Conservation (phyloP, 1,140 invertebrate species). For the Elymnias hypermnestra region DNA sequence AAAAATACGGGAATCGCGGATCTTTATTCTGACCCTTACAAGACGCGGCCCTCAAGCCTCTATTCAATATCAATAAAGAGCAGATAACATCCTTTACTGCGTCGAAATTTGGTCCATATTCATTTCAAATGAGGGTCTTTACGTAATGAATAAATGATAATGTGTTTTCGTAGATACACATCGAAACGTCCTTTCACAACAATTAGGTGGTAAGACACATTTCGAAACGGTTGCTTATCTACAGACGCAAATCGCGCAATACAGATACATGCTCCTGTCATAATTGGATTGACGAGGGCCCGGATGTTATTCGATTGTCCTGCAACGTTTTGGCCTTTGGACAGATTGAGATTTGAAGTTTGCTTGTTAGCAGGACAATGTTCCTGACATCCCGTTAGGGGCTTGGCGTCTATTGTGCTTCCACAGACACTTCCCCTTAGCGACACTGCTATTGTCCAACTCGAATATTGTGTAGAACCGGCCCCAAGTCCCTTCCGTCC, state of each 20-base stretch:
- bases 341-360: constrained; percentile 39
- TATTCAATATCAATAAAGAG: constrained; percentile 33
- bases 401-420: constrained; percentile 26
- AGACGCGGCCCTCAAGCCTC: constrained; percentile 30
- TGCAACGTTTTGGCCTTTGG: constrained; percentile 36
- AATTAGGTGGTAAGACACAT: constrained; percentile 21
- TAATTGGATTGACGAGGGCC: constrained; percentile 54
- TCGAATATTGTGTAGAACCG: constrained; percentile 43
- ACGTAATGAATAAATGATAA: constrained; percentile 29
- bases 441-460: constrained; percentile 40
- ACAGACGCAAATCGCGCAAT: constrained; percentile 23
- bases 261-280: constrained; percentile 32
- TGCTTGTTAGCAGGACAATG: constrained; percentile 37
- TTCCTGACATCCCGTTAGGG: constrained; percentile 33
- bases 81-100: constrained; percentile 40
- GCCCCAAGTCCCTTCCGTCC: constrained; percentile 23
- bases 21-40: constrained; percentile 52
- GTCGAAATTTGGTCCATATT: constrained; percentile 25
- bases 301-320: constrained; percentile 40
- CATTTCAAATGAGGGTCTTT: constrained; percentile 33
- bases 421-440: constrained; percentile 45
- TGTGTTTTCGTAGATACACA: constrained; percentile 36
- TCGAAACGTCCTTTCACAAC: constrained; percentile 24
- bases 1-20: constrained; percentile 32
- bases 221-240: constrained; percentile 25